Percentiles rank a stretch among this genome's conserved stretches.
Conservation (phyloP, 1,140 invertebrate genomes). For the Megalopta genalis region DNA sequence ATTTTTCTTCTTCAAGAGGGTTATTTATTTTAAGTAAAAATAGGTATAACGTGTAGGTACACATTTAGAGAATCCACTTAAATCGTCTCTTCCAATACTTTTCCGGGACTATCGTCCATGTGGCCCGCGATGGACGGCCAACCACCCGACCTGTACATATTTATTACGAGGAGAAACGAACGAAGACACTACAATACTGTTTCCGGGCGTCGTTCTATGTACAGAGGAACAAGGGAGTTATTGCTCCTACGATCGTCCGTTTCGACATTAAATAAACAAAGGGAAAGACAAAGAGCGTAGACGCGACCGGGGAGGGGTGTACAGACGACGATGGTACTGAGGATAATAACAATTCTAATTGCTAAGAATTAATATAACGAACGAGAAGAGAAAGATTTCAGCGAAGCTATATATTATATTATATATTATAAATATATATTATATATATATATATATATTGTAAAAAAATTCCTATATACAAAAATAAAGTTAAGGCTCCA, state of each 20-base stretch:
- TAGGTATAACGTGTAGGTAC: slow-evolving; percentile 56
- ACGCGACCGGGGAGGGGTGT: slow-evolving; percentile 13
- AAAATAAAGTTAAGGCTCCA: slow-evolving; percentile 76
- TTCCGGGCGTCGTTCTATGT: slow-evolving; percentile 41
- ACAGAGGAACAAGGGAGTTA: slow-evolving; percentile 20
- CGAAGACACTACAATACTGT: slow-evolving; percentile 14
- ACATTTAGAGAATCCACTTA: slow-evolving; percentile 47
- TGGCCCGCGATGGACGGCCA: slow-evolving; percentile 25
- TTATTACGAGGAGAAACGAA: slow-evolving; percentile 9
- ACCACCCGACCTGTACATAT: slow-evolving; percentile 53
- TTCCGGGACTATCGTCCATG: slow-evolving; percentile 51
- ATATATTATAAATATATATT: slow-evolving; percentile 63
- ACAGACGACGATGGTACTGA: slow-evolving; percentile 33
- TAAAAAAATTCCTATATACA: slow-evolving; percentile 77
- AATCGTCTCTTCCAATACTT: slow-evolving; percentile 67
- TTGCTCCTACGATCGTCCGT: slow-evolving; percentile 33
- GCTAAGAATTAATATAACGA: slow-evolving; percentile 60
- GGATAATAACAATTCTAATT: slow-evolving; percentile 59
- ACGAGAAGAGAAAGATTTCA: slow-evolving; percentile 65
- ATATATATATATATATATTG: slow-evolving; percentile 67
- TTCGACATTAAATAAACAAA: slow-evolving; percentile 54
- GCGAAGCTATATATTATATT: slow-evolving; percentile 71
- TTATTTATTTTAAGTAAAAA: slow-evolving; percentile 74
- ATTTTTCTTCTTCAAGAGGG: slow-evolving; percentile 59
- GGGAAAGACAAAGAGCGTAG: not conserved